Conservation (phyloP, 2,113 vertebrate species). For the Bos javanicus region DNA sequence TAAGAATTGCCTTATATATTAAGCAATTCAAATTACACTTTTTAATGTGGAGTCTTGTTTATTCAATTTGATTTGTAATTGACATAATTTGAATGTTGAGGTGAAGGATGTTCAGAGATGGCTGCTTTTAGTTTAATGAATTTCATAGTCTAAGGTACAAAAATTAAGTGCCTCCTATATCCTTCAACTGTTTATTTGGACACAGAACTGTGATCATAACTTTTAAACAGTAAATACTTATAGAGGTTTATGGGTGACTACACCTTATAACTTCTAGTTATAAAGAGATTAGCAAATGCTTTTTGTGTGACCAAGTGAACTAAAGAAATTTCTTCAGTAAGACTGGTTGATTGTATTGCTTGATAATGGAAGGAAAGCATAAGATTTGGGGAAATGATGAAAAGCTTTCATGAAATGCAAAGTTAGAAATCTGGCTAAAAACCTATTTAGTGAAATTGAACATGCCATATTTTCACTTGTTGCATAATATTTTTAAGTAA, state of each 20-base stretch:
- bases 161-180: background rate
- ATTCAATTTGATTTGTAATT: background rate
- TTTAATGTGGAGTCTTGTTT: slow-evolving; percentile 36
- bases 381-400: background rate
- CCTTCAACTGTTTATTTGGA: rapidly evolving
- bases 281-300: background rate
- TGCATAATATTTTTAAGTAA: background rate
- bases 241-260: background rate
- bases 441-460: background rate
- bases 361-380: background rate
- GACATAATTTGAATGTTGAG: background rate
- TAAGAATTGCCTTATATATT: slow-evolving; percentile 1
- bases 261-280: background rate
- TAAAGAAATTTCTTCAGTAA: background rate
- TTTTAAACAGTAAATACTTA: background rate
- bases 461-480: background rate
- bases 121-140: background rate
- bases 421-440: background rate
- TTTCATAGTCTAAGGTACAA: background rate
- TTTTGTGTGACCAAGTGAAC: background rate
- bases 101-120: background rate
- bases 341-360: background rate
- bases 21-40: background rate
- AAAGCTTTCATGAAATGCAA: background rate
- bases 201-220: background rate